Evolutionary conservation across 2,113 vertebrate species (phyloP).

Genomic region (Physeter macrocephalus): DNA sequence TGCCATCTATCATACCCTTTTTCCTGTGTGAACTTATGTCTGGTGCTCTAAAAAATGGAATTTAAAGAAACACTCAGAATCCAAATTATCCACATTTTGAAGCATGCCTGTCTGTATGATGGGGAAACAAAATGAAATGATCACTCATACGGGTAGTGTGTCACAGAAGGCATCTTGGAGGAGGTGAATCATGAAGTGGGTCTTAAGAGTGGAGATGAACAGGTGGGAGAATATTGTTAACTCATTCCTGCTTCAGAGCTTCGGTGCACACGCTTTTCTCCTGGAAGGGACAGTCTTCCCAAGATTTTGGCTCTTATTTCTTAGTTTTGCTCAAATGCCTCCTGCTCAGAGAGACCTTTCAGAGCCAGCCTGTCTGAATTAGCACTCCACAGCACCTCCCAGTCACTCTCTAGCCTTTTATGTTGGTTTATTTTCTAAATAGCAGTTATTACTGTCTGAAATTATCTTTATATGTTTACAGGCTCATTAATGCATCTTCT

Average conservation of each 20-base stretch:
- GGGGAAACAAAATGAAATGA: background rate
- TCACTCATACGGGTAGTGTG: too few species aligned
- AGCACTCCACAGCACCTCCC: background rate
- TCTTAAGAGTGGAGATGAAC: background rate
- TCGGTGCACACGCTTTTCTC: background rate
- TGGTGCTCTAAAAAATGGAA: background rate
- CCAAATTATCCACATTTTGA: background rate
- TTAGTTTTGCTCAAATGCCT: background rate
- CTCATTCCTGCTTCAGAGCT: background rate
- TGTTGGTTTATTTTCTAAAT: background rate
- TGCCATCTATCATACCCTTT: background rate
- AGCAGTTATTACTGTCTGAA: background rate
- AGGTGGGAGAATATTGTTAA: background rate
- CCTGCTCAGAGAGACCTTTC: background rate
- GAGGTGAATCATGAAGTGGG: background rate
- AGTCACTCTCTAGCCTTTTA: background rate
- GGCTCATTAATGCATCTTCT: background rate
- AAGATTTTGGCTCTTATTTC: background rate
- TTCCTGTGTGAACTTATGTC: background rate
- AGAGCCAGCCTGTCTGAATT: background rate
- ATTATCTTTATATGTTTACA: background rate
- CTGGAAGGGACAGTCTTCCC: background rate
- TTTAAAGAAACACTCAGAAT: background rate
- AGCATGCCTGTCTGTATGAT: background rate
- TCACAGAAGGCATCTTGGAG: background rate